Percentiles rank a stretch among this genome's conserved stretches.
phyloP scores from a whole-genome alignment of 1,140 invertebrate species.

The Triops cancriformis region DNA sequence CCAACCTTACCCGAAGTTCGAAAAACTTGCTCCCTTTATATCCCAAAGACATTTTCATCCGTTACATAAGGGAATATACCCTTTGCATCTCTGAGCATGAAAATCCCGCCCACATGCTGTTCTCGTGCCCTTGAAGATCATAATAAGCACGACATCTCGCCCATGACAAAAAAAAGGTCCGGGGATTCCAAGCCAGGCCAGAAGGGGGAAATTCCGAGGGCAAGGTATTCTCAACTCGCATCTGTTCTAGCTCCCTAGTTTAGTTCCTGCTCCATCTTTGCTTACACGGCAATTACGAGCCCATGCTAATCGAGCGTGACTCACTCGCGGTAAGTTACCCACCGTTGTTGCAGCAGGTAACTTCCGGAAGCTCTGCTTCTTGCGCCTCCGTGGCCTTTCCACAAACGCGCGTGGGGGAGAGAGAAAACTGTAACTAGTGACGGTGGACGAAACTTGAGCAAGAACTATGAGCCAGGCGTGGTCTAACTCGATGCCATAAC shows the following conservation, averaged over 20 bases:
- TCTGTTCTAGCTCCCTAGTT: slow-evolving; percentile 2
- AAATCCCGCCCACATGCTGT: background rate
- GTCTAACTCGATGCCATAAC: background rate
- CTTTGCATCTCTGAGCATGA: background rate
- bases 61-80: background rate
- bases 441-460: background rate
- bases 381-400: background rate
- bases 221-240: slow-evolving; percentile 14
- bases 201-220: slow-evolving; percentile 18
- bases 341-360: background rate
- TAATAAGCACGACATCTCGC: slow-evolving; percentile 23
- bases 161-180: background rate
- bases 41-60: background rate
- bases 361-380: background rate
- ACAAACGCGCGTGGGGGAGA: background rate
- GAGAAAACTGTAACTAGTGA: background rate
- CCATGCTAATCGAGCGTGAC: background rate
- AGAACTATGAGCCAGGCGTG: background rate
- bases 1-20: background rate
- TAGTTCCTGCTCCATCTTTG: background rate
- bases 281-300: background rate
- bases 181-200: slow-evolving; percentile 22
- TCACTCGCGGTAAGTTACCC: background rate
- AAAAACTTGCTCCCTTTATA: background rate
- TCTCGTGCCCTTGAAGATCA: slow-evolving; percentile 26